phyloP scores from a whole-genome alignment of 2,797 vertebrate species.

The Brachyalestes nurse region DNA sequence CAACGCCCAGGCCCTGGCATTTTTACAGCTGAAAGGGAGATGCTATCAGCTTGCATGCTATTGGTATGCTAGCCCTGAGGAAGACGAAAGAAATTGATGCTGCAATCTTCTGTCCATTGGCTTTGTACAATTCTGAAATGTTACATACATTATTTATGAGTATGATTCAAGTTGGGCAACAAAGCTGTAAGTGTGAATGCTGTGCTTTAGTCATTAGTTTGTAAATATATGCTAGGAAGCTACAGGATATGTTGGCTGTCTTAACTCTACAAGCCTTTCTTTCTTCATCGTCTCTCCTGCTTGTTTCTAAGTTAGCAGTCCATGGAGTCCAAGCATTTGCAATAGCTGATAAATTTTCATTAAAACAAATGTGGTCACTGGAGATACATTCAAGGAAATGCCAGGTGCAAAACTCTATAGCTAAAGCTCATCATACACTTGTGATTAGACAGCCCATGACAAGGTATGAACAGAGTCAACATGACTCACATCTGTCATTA shows the following conservation, averaged over 20 bases:
- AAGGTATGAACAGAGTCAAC: too few relatives aligned
- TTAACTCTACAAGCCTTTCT: not conserved
- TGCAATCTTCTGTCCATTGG: not conserved
- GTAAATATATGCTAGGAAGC: not conserved
- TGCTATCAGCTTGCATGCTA: constrained; percentile 26
- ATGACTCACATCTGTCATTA: too few relatives aligned
- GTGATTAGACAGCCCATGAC: too few relatives aligned
- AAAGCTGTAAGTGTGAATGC: not conserved
- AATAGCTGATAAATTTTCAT: too few relatives aligned
- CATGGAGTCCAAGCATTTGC: too few relatives aligned
- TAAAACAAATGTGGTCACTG: too few relatives aligned
- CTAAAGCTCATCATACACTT: too few relatives aligned
- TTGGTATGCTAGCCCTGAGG: not conserved
- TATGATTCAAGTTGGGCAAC: not conserved
- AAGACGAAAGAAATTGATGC: constrained; percentile 4
- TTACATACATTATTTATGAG: constrained; percentile 37
- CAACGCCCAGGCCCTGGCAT: constrained; percentile 35
- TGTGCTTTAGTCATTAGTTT: not conserved
- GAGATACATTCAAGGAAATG: too few relatives aligned
- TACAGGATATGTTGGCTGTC: not conserved
- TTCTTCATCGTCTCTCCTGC: too few relatives aligned
- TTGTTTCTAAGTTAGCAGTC: too few relatives aligned
- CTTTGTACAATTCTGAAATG: constrained; percentile 28
- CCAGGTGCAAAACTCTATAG: too few relatives aligned
- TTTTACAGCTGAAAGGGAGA: constrained; percentile 40